Evolutionary conservation across 2,113 vertebrate species (phyloP).

Genomic region (Ciconia maguari): DNA sequence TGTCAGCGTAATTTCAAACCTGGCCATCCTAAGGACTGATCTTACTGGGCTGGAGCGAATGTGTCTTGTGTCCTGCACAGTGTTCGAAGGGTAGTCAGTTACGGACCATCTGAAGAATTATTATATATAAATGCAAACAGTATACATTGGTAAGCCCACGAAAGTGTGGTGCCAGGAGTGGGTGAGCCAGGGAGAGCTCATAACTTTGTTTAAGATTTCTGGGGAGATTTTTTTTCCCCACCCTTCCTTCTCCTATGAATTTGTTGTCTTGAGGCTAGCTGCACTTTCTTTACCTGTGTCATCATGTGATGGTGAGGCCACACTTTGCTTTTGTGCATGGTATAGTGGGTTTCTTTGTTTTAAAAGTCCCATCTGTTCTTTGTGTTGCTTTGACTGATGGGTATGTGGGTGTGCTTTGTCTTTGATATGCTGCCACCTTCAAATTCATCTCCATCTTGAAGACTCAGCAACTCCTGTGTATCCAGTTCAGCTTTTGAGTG

Average conservation of each 20-base stretch:
- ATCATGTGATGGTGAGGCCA: background rate
- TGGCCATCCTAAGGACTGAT: background rate
- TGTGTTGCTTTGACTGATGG: background rate
- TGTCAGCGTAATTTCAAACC: background rate
- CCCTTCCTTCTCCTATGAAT: background rate
- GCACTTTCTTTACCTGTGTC: fast-evolving
- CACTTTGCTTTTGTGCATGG: fast-evolving
- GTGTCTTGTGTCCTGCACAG: fast-evolving
- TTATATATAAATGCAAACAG: background rate
- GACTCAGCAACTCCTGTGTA: background rate
- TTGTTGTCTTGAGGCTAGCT: background rate
- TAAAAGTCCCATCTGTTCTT: background rate
- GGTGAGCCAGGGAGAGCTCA: background rate
- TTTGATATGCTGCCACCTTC: background rate
- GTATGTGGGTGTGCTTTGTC: fast-evolving
- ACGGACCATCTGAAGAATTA: background rate
- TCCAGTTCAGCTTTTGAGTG: background rate
- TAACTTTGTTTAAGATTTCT: background rate
- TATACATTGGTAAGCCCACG: too few relatives aligned
- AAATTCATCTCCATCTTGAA: background rate
- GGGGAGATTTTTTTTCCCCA: too few relatives aligned
- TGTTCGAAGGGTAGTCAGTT: background rate
- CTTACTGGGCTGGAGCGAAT: background rate
- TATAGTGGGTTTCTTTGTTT: background rate
- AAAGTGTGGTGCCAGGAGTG: fast-evolving